These are phyloP conservation scores for Nowickia ferox DNA, from an alignment of 2,888 invertebrate species.

Conservation along the genomic window DNA sequence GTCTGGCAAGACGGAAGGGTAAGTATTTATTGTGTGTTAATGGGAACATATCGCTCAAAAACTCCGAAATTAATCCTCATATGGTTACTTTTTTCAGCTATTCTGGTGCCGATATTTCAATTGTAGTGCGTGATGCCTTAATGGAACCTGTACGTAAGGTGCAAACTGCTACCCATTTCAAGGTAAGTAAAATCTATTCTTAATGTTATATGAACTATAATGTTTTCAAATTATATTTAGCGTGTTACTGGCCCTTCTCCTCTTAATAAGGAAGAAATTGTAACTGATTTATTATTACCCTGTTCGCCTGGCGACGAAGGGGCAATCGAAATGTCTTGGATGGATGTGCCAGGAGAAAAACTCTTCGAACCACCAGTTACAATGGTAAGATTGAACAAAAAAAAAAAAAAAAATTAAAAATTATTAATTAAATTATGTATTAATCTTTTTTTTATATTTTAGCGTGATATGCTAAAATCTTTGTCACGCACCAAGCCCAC, in stretches of 20 bases:
- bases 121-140: constrained; percentile 97
- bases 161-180: constrained; percentile 99
- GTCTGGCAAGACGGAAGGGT: constrained; percentile 93
- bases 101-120: constrained; percentile 99
- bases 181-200: constrained; percentile 79
- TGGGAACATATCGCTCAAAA: no score
- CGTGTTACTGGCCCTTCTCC: constrained; percentile 93
- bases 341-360: constrained; percentile 97
- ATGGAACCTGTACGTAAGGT: constrained; percentile 99
- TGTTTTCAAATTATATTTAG: constrained; percentile 71
- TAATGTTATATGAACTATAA: neutral
- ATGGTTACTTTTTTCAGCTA: constrained; percentile 85
- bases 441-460: constrained; percentile 58
- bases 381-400: constrained; percentile 92
- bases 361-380: constrained; percentile 97
- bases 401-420: neutral
- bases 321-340: constrained; percentile 98
- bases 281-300: constrained; percentile 96
- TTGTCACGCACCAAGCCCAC: constrained; percentile 97
- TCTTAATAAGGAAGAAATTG: constrained; percentile 89
- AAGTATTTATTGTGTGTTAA: constrained; percentile 66
- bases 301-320: constrained; percentile 98
- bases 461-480: constrained; percentile 96
- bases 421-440: neutral
- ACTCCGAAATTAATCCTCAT: no score